Evolutionary conservation across 2,797 vertebrate species (phyloP), one percentile per base, ranked within the genome.

Genomic region (Amphiprion clarkii): DNA sequence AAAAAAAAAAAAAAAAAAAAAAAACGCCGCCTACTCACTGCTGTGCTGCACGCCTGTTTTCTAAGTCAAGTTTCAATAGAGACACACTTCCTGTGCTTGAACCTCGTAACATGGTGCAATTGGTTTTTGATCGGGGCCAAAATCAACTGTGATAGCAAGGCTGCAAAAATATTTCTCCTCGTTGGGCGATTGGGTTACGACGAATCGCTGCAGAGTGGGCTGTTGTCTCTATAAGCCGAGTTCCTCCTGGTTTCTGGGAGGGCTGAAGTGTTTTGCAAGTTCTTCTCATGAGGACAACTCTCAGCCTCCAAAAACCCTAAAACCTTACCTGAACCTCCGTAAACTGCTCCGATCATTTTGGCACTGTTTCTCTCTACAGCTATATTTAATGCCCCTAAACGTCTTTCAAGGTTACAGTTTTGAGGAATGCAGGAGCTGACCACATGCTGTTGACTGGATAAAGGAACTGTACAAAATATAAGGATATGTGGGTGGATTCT

Each of bases 41-140:
- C 78, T 46, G 67, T 25, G 67, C 77, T 56, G 65, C 48, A 6
- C 0, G 80, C 66, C 90, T 92, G 92, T 90, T 93, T 91, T 91
- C 72, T 77, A 71, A 64, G 80, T 92, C 87, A 87, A 73, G 71
- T 67, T 82, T 63, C 68, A 67, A 78, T 60, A 76, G 67, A 87
- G 78, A 85, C 71, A 31, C 70, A 79, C 85, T 90, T 92, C 88
- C 89, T 90, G 74, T 60, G 67, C 72, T 79, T 73, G 57, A 76
- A 82, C 67, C 84, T 85, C 64, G 58, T 83, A 87, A 87, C 62
- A 64, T 21, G 58, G 71, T 48, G 81, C 86, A 83, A 82, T 88
- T 78, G 77, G 82, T 92, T 93, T 67, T 74, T 79, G 51, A 85
- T 82, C 27, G 31, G 31, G 72, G 90, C 76, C 84, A 78, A 85